Conservation (phyloP, 2,888 invertebrate genomes). For the Pammene aurita region DNA sequence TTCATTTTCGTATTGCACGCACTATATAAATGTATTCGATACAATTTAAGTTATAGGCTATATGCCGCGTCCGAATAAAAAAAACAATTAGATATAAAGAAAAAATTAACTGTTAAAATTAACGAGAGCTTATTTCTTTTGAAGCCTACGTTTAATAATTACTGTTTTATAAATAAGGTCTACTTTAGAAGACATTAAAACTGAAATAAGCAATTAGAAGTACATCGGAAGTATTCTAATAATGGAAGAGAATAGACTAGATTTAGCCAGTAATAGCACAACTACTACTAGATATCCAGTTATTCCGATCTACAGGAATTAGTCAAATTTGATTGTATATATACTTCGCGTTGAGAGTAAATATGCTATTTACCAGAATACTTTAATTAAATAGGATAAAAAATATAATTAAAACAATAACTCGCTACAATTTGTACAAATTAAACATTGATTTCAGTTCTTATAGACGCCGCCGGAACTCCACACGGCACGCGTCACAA, state of each 20-base stretch:
- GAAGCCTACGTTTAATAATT: neutral
- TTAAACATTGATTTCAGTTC: conserved; percentile 31
- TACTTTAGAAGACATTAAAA: neutral
- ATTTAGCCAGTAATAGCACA: neutral
- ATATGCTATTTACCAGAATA: conserved; percentile 18
- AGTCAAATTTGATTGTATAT: neutral
- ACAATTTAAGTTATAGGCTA: conserved; percentile 37
- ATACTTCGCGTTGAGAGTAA: neutral
- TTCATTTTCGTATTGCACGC: conserved; percentile 38
- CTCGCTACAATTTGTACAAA: conserved; percentile 39
- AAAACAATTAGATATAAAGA: conserved; percentile 19
- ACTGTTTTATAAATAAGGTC: neutral
- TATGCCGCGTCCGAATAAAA: conserved; percentile 30
- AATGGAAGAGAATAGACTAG: conserved; percentile 10
- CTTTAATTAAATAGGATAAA: conserved; percentile 11
- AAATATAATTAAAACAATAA: conserved; percentile 35
- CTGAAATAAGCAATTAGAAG: conserved; percentile 6
- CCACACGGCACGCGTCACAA: conserved; percentile 27
- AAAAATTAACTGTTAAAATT: conserved; percentile 8
- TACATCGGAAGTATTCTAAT: conserved; percentile 17
- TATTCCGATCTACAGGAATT: neutral
- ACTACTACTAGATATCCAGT: conserved; percentile 13
- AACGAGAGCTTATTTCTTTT: conserved; percentile 6
- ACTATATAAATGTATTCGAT: conserved; percentile 34
- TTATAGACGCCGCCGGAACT: conserved; percentile 9